phyloP scores from a whole-genome alignment of 2,888 invertebrate genomes.

The Coecobrya sp. region DNA sequence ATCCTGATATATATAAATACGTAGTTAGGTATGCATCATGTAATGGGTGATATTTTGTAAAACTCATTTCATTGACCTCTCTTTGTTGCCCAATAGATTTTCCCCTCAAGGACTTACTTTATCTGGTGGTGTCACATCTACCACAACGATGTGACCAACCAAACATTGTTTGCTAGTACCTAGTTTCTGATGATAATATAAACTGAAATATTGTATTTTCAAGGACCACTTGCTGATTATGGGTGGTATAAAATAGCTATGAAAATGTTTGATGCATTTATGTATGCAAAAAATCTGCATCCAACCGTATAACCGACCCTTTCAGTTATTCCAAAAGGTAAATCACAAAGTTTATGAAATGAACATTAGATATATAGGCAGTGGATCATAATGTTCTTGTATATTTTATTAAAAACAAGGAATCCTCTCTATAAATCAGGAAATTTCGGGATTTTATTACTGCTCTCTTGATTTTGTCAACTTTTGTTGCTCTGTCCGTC shows the following conservation, averaged over 20 bases:
- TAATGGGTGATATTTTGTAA: slow-evolving; percentile 3
- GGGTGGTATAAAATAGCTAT: not conserved
- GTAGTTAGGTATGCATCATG: not conserved
- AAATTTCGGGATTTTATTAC: slow-evolving; percentile 4
- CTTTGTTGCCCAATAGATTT: not conserved
- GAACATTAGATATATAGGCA: not conserved
- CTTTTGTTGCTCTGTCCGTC: slow-evolving; percentile 13
- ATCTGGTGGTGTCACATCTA: not conserved
- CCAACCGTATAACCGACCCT: not conserved
- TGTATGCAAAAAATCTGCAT: not conserved
- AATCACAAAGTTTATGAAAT: not conserved
- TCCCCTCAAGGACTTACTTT: slow-evolving; percentile 9
- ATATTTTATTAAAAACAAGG: not conserved
- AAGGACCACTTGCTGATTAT: slow-evolving; percentile 22
- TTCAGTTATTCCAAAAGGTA: not conserved
- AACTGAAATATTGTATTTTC: not conserved
- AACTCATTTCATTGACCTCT: slow-evolving; percentile 49
- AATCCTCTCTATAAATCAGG: not conserved
- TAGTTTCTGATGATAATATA: not conserved
- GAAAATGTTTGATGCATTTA: not conserved
- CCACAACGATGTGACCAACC: not conserved
- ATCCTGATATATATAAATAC: not conserved
- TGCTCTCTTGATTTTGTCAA: slow-evolving; percentile 23
- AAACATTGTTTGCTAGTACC: not conserved
- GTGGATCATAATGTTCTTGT: not conserved